Percentiles rank a stretch among this genome's conserved stretches.
These are phyloP conservation scores for Aphelenchoides fujianensis DNA, from an alignment of 1,140 invertebrate genomes.

Conservation along the genomic window DNA sequence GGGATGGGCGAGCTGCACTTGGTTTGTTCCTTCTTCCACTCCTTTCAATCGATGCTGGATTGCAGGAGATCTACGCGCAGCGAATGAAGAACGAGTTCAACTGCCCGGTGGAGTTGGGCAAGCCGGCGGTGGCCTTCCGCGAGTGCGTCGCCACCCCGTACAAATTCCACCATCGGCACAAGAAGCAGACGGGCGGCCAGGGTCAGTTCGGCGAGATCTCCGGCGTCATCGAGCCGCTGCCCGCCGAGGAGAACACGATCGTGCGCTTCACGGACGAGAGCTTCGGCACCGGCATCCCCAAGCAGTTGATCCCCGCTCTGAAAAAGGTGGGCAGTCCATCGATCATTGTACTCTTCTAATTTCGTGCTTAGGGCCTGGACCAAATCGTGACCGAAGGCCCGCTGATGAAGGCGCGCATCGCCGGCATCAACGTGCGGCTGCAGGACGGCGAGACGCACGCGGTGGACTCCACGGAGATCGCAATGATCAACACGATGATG, in stretches of 20 bases:
- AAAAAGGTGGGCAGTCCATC: slow-evolving; percentile 68
- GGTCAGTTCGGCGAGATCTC: slow-evolving; percentile 89
- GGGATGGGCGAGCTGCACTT: slow-evolving; percentile 99
- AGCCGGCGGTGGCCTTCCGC: slow-evolving; percentile 89
- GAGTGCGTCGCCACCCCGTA: slow-evolving; percentile 63
- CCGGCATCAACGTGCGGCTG: slow-evolving; percentile 48
- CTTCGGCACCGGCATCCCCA: slow-evolving; percentile 89
- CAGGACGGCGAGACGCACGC: slow-evolving; percentile 48
- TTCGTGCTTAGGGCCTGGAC: slow-evolving; percentile 52
- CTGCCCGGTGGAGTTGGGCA: slow-evolving; percentile 85
- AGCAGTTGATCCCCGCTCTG: slow-evolving; percentile 83
- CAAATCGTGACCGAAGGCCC: slow-evolving; percentile 56
- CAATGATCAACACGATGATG: slow-evolving; percentile 62
- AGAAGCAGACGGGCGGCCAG: slow-evolving; percentile 91
- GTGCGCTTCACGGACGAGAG: slow-evolving; percentile 88
- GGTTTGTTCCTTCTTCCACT: slow-evolving; percentile 69
- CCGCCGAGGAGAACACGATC: slow-evolving; percentile 60
- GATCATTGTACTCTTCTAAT: slow-evolving; percentile 25
- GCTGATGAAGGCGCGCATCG: slow-evolving; percentile 52
- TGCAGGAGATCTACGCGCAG: slow-evolving; percentile 77
- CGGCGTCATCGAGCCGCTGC: slow-evolving; percentile 75
- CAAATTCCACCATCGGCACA: slow-evolving; percentile 89
- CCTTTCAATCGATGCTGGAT: slow-evolving; percentile 31
- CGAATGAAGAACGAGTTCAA: slow-evolving; percentile 91
- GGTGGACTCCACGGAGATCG: slow-evolving; percentile 61